phyloP scores from a whole-genome alignment of 30 jellyfish, hydroid and myxozoan genomes.

The Euphysa ruthae region DNA sequence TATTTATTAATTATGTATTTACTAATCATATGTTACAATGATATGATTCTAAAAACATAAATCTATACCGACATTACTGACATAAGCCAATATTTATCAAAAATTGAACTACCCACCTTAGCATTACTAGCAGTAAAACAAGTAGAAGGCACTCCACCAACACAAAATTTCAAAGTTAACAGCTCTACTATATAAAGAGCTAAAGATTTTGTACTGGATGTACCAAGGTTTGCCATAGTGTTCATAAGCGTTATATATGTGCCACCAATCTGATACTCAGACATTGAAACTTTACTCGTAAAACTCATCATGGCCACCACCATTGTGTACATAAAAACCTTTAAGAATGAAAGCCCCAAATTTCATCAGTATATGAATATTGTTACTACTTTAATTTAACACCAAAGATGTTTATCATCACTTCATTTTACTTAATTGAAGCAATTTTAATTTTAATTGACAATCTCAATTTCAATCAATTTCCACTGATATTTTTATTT shows the following conservation, averaged over 20 bases:
- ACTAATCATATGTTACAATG: too few species aligned
- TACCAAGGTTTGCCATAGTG: conserved; percentile 22
- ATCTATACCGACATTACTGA: too few species aligned
- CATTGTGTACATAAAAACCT: conserved; percentile 19
- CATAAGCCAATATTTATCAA: too few species aligned
- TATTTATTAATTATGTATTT: too few species aligned
- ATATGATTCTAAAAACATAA: too few species aligned
- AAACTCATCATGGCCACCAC: conserved; percentile 16
- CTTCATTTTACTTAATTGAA: too few species aligned
- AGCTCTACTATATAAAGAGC: conserved; percentile 18
- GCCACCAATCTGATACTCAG: conserved; percentile 31
- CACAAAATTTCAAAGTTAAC: conserved; percentile 11
- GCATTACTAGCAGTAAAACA: conserved; percentile 45
- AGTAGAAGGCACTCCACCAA: neutral
- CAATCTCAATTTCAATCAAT: too few species aligned
- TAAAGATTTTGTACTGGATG: neutral
- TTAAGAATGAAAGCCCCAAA: neutral
- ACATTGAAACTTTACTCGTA: neutral
- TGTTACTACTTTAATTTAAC: too few species aligned
- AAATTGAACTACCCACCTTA: conserved; percentile 85
- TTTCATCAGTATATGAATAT: too few species aligned
- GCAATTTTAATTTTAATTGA: too few species aligned
- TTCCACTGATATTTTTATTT: too few species aligned
- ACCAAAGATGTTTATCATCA: too few species aligned
- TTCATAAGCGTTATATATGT: conserved; percentile 29